Conservation (phyloP, 2,113 vertebrate species). For the Notiomystis cincta region DNA sequence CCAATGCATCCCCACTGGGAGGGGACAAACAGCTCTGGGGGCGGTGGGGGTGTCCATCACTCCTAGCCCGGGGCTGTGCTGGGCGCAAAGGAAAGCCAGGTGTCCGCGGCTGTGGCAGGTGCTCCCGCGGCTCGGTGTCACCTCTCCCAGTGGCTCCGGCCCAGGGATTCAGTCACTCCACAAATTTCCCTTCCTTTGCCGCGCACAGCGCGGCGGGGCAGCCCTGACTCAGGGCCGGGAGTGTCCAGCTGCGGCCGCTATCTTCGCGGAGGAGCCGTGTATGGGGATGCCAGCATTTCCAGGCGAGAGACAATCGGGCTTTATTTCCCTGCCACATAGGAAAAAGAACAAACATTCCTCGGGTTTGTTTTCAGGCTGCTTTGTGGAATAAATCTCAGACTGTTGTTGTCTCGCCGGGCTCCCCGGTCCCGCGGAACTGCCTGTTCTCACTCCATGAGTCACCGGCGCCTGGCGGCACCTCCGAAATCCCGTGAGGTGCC, state of each 20-base stretch:
- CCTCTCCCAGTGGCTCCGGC: neutral
- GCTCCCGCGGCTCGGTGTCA: neutral
- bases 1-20: accelerated
- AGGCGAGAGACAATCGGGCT: conserved; percentile 46
- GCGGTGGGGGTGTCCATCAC: neutral
- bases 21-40: neutral
- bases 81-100: neutral
- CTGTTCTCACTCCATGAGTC: conserved; percentile 49
- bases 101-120: neutral
- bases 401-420: conserved; percentile 41
- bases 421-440: neutral
- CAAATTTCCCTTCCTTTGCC: neutral
- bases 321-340: conserved; percentile 47
- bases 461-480: neutral
- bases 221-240: conserved; percentile 21
- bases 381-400: conserved; percentile 55
- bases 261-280: neutral
- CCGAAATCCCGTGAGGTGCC: accelerated
- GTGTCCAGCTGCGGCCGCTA: neutral
- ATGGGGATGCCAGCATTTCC: conserved; percentile 48
- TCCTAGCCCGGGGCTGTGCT: neutral
- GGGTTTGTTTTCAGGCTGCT: conserved; percentile 54
- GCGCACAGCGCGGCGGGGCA: neutral
- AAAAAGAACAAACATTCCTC: conserved; percentile 55
- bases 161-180: neutral